Base-by-base conservation (phyloP, 2,113 vertebrate genomes). In the Amia ocellicauda region DNA sequence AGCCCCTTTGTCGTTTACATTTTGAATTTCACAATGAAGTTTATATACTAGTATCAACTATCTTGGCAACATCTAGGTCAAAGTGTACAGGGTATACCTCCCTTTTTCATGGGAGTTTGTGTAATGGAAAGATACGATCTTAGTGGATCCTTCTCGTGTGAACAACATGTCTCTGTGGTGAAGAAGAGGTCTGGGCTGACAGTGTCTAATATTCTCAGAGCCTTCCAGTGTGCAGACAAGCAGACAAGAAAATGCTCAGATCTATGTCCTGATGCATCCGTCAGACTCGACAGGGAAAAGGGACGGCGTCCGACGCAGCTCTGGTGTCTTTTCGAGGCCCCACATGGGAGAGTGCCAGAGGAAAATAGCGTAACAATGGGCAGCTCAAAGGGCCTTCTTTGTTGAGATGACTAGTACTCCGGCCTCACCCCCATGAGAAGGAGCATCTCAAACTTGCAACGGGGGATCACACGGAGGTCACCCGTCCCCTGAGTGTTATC, bases 81-180 rank as follows among this genome's bases (percentile, higher is more conserved):
- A 28, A 51, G 62, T 77, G 76, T 77, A 79, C 79, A 69, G 68
- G 69, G 70, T 77, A 74, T 75, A 74, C 69, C 68, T 45, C 69
- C 72, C 69, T 83, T 78, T 86, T 77, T 86, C 76, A 72, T 45
- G 0, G 41, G 66, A 67, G 75, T 80, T 78, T 47, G 65, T 80
- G 77, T 81, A 84, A 82, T 80, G 75, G 78, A 80, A 79, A 58
- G 81, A 88, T 84, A 86, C 78, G 70, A 85, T 86, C 80, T 31
- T 61, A 45, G 69, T 77, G 75, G 74, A 67, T 71, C 76, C 70
- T 70, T 79, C 68, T 69, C 67, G 59, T 65, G 24, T 24, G 31
- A 31, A 60, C 58, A 24, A 9, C 17, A 29, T 13, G 17, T 10
- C 19, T 40, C 19, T 36, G n/a, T n/a, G 22, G 49, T 20, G 19